These are phyloP conservation scores for Chlamydotis undulata DNA, from an alignment of 2,113 vertebrate genomes.

Conservation along the genomic window DNA sequence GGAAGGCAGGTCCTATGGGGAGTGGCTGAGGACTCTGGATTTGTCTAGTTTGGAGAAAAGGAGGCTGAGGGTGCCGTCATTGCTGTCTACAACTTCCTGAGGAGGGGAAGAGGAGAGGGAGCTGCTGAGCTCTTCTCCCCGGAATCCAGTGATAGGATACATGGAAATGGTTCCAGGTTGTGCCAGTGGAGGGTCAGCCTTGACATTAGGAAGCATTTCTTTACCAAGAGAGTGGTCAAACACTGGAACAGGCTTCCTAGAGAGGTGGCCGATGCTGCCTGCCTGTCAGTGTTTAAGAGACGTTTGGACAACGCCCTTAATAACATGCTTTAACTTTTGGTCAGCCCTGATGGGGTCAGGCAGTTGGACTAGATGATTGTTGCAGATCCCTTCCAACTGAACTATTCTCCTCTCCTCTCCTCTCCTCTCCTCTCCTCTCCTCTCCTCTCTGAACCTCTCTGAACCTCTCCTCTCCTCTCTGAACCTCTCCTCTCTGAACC, in stretches of 20 bases:
- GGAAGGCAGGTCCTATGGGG: background rate
- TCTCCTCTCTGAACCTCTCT: too few relatives aligned
- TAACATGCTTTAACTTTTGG: background rate
- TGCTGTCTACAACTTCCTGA: background rate
- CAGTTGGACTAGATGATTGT: background rate
- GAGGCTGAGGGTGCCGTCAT: background rate
- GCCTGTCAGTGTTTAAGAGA: background rate
- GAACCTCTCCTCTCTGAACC: too few relatives aligned
- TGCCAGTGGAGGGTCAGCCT: background rate
- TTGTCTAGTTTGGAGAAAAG: background rate
- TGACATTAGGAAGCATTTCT: background rate
- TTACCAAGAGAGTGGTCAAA: background rate
- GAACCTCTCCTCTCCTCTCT: too few relatives aligned
- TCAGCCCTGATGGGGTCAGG: background rate
- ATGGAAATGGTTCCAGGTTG: background rate
- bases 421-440: too few relatives aligned
- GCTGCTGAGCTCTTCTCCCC: background rate
- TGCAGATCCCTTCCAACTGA: background rate
- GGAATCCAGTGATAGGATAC: accelerated
- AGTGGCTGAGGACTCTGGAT: background rate
- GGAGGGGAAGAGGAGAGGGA: background rate
- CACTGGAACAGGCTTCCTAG: background rate
- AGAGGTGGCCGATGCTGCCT: accelerated
- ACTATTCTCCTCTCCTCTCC: background rate
- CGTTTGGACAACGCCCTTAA: background rate